Evolutionary conservation across 2,888 invertebrate species (phyloP).

Genomic region (Apamea epomidion): DNA sequence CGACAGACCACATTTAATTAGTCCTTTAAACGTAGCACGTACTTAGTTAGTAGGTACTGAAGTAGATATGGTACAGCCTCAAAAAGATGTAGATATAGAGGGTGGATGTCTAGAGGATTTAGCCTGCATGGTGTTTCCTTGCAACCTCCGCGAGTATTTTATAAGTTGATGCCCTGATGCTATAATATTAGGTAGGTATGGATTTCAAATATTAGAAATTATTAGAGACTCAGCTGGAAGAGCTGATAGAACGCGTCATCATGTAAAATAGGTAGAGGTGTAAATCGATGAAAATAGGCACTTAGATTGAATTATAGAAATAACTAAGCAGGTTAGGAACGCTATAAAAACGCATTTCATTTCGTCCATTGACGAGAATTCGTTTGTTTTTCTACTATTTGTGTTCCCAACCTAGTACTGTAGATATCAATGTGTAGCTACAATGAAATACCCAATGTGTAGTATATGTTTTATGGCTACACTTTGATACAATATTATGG

Average conservation of each 20-base stretch:
- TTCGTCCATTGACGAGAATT: background rate
- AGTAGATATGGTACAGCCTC: background rate
- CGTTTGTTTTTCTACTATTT: background rate
- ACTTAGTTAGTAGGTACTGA: background rate
- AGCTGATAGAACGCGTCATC: background rate
- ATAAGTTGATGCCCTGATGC: background rate
- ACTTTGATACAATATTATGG: background rate
- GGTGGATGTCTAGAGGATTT: background rate
- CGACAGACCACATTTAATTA: constrained; percentile 45
- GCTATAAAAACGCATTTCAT: background rate
- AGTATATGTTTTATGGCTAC: too few species aligned
- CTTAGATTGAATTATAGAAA: background rate
- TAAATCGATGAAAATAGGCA: too few species aligned
- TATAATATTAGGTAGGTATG: background rate
- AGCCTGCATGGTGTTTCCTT: too few species aligned
- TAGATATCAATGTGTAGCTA: background rate
- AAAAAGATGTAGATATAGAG: background rate
- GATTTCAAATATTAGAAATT: background rate
- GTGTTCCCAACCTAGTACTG: background rate
- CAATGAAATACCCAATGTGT: background rate
- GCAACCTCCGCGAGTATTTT: background rate
- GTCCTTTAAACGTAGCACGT: constrained; percentile 8
- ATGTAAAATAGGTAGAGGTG: background rate
- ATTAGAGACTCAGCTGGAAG: background rate
- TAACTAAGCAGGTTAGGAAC: background rate